Percentiles rank a stretch among this genome's conserved stretches.
phyloP scores from a whole-genome alignment of 2,888 invertebrate species.

The Caenorhabditis macrosperma region DNA sequence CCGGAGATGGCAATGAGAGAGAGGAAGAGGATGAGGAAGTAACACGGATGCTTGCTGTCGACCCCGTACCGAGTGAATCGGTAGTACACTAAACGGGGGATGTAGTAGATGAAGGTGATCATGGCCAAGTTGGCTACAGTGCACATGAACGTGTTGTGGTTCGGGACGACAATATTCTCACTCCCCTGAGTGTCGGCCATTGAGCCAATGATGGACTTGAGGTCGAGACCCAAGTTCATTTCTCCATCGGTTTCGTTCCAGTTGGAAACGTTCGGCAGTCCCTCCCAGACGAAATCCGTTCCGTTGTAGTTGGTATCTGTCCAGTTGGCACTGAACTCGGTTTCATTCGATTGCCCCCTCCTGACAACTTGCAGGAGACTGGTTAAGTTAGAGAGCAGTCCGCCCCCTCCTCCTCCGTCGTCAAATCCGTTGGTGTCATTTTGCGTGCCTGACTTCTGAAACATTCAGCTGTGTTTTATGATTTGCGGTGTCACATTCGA shows the following conservation, averaged over 20 bases:
- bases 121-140: neutral
- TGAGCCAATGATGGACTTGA: too few species aligned
- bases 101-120: conserved; percentile 31
- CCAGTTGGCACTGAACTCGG: too few species aligned
- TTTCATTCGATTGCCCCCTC: too few species aligned
- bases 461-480: neutral
- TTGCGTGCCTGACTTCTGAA: neutral
- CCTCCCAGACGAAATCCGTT: neutral
- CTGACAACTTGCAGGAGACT: neutral
- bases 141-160: neutral
- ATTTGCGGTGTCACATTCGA: neutral
- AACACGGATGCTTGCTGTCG: conserved; percentile 13
- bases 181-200: too few species aligned
- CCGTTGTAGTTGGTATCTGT: neutral
- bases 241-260: too few species aligned
- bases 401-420: neutral
- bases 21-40: conserved; percentile 23
- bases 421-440: neutral
- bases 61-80: neutral
- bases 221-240: too few species aligned
- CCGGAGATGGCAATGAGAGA: conserved; percentile 7
- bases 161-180: too few species aligned
- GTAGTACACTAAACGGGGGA: conserved; percentile 31
- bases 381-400: neutral
- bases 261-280: too few species aligned